Base-by-base conservation (phyloP, 2,888 invertebrate species). In the Drosophila villosipedis region DNA sequence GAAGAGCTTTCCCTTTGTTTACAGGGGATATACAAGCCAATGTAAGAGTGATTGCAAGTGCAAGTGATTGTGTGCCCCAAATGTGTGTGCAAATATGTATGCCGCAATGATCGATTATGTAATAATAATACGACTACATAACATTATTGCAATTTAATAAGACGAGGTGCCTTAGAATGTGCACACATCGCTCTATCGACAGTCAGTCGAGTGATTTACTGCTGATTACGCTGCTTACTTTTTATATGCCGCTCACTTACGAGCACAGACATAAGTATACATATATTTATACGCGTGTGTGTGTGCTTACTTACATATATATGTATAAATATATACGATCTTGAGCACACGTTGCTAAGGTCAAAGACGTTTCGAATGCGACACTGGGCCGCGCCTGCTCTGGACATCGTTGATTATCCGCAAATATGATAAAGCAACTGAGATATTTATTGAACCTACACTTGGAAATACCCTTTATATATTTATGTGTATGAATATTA, bases 31-130 rank as follows among this genome's bases (percentile, higher is more conserved):
- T 4, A 30, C 35, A 35, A 33, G 10, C 50, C 3, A 53, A 30
- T 25, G 39, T 70, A 19, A 47, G 22, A 65, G 22, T 50, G 41
- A 25, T 57, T 64, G 52, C 47, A 66, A 54, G 65, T 72, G 12
- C 35, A 35, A 35, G 35, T 35, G 35, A 35, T 47, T 47, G 16
- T 47, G 47, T 68, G 58, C 63, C 74, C 69, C 54, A 68, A 57
- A 10, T 16, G n/a, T 22, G 28, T 12, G 25, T 16, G 25, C 22
- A 28, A 7, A 28, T 37, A 30, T 52, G 55, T 52, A 28, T 73
- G 78, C 37, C 82, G 66, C 80, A 76, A 73, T 78, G 84, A 78
- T 65, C 84, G 84, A 83, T 83, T 83, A 83, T 87, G 88, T 84
- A 87, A 83, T 87, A 73, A 76, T 84, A 79, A 75, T 67, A 63